Evolutionary conservation across 1,140 invertebrate species (phyloP), one percentile per base, ranked within the genome.

Genomic region (Zaprionus gabonicus): DNA sequence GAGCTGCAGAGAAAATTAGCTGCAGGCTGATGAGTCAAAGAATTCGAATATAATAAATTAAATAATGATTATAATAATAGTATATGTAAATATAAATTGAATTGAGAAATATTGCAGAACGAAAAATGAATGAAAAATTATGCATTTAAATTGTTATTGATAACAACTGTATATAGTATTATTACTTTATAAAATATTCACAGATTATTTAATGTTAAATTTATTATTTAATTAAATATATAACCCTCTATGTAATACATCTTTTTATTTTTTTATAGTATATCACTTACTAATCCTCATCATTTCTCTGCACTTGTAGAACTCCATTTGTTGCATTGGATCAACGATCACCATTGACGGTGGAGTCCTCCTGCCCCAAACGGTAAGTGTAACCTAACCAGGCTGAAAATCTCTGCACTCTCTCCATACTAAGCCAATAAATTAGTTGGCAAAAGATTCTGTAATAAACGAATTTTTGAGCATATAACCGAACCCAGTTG

Each of bases 271-370:
- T 6, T 31, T 9, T 1, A 31, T 3, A 31, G 9, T 31, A 31
- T 34, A 34, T 10, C 31, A 34, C 9, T 10, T 0, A 10, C 31
- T 46, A 17, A 46, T n/a, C 41, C 6, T 17, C 7, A 4, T 7
- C 20, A 13, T 41, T 71, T 10, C 56, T 67, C 36, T 46, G 20
- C 36, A 34, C 12, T 58, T 69, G 31, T 77, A 92, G 91, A 87
- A 92, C 91, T 85, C 91, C 91, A 77, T 92, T 92, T 91, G 84
- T 92, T 91, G 91, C 91, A 91, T 91, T 92, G 91, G 91, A 92
- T 82, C 91, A 92, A 92, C 86, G 91, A 91, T 91, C 91, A 76
- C 81, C 91, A 81, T 92, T 92, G 91, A 92, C 91, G 87, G 91
- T 92, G 91, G 91, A 92, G 83, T 88, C 91, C 81, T 91, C 91